A percentile compares a stretch with the other conserved stretches of the same genome.
Conservation (phyloP, 1,140 invertebrate species). For the Dufourea novaeangliae region DNA sequence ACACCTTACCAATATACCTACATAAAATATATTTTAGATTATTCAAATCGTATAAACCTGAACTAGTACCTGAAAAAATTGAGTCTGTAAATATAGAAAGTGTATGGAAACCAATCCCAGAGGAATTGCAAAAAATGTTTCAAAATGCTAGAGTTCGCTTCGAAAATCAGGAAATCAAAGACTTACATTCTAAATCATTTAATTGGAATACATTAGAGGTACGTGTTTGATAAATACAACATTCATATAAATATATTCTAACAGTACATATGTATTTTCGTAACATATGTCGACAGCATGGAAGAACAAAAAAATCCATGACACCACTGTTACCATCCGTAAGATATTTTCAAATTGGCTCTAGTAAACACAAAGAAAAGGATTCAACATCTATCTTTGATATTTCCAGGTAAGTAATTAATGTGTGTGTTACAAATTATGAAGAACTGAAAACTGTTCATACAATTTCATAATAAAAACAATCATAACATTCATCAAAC, state of each 20-base stretch:
- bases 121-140: slow-evolving; percentile 68
- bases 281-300: slow-evolving; percentile 12
- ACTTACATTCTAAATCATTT: slow-evolving; percentile 34
- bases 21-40: slow-evolving; percentile 64
- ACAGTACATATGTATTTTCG: not conserved
- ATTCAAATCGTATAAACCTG: slow-evolving; percentile 80
- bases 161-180: slow-evolving; percentile 31
- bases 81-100: slow-evolving; percentile 75
- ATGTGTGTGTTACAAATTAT: not conserved
- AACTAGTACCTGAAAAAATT: slow-evolving; percentile 78
- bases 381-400: slow-evolving; percentile 75
- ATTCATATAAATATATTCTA: not conserved
- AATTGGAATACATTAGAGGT: slow-evolving; percentile 67
- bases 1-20: slow-evolving; percentile 21
- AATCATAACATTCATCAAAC: no score
- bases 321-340: slow-evolving; percentile 71
- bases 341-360: slow-evolving; percentile 75
- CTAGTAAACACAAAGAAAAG: slow-evolving; percentile 69
- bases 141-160: slow-evolving; percentile 70
- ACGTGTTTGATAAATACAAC: not conserved
- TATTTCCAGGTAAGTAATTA: slow-evolving; percentile 64
- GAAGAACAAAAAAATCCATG: slow-evolving; percentile 44
- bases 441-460: no score
- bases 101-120: slow-evolving; percentile 74
- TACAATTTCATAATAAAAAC: no score